phyloP scores from a whole-genome alignment of 2,113 vertebrate species.

The Clinocottus analis region DNA sequence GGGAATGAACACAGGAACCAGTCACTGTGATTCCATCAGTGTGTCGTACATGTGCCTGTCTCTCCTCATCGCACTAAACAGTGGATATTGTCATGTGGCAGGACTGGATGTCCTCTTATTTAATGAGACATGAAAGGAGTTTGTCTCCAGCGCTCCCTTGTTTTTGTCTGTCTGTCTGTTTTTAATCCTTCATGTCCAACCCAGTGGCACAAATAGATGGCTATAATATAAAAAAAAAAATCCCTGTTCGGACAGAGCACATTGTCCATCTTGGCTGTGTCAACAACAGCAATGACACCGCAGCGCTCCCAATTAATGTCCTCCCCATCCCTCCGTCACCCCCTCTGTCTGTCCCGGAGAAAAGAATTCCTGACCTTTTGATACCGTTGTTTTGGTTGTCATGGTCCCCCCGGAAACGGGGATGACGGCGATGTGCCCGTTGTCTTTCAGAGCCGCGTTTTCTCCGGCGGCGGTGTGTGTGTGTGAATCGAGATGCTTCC shows the following conservation, averaged over 20 bases:
- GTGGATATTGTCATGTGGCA: background rate
- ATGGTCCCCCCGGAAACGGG: constrained; percentile 18
- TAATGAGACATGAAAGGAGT: constrained; percentile 28
- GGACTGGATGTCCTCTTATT: constrained; percentile 20
- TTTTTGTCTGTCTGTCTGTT: background rate
- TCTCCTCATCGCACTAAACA: background rate
- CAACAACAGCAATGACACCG: constrained; percentile 26
- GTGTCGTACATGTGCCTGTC: background rate
- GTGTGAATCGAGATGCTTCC: background rate
- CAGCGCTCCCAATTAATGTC: constrained; percentile 37
- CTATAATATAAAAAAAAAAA: background rate
- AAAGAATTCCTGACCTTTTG: constrained; percentile 72
- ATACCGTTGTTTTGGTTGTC: constrained; percentile 64
- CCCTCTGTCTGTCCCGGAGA: constrained; percentile 49
- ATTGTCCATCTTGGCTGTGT: constrained; percentile 49
- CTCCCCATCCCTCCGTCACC: background rate
- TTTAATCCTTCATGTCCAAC: background rate
- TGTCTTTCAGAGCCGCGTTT: background rate
- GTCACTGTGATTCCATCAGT: background rate
- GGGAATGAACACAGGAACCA: too few species aligned
- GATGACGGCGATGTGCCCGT: background rate
- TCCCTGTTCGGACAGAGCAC: constrained; percentile 9
- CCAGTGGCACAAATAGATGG: constrained; percentile 8
- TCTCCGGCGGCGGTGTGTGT: background rate
- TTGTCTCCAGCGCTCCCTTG: constrained; percentile 1